Evolutionary conservation across 2,888 invertebrate species (phyloP).

Genomic region (Eurytoma adleriae): DNA sequence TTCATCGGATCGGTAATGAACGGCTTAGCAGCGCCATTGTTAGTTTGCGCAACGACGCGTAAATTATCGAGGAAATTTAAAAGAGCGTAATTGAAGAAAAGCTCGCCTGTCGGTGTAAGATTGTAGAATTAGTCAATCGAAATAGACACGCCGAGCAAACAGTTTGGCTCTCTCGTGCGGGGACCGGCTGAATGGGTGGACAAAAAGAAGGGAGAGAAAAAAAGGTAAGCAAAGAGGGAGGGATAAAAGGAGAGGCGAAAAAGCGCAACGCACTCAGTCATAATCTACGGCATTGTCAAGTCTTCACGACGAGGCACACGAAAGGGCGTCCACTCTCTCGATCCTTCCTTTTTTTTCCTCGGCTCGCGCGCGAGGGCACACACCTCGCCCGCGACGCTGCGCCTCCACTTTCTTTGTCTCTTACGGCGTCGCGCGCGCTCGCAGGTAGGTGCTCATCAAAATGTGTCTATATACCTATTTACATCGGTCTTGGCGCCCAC

Average conservation of each 20-base stretch:
- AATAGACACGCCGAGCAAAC: too few relatives aligned
- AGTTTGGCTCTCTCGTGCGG: too few relatives aligned
- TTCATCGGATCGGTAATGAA: too few relatives aligned
- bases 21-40: too few relatives aligned
- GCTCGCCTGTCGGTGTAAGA: too few relatives aligned
- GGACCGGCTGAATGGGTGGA: too few relatives aligned
- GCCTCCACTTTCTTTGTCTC: slow-evolving; percentile 51
- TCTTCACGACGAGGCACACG: slow-evolving; percentile 9
- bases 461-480: slow-evolving; percentile 51
- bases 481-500: slow-evolving; percentile 63
- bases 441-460: slow-evolving; percentile 49
- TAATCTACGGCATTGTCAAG: slow-evolving; percentile 41
- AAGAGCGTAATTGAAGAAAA: too few relatives aligned
- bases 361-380: background rate
- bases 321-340: slow-evolving; percentile 24
- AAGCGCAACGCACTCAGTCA: slow-evolving; percentile 1
- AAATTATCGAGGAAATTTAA: too few relatives aligned
- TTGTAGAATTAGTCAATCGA: too few relatives aligned
- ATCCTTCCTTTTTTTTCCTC: slow-evolving; percentile 6
- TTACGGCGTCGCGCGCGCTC: background rate
- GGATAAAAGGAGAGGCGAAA: slow-evolving; percentile 4
- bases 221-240: background rate
- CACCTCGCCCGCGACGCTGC: slow-evolving; percentile 9
- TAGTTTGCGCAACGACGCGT: too few relatives aligned
- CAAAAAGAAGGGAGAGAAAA: too few relatives aligned